Conservation (phyloP, 2,797 vertebrate genomes). For the Petrocephalus schoutedeni region DNA sequence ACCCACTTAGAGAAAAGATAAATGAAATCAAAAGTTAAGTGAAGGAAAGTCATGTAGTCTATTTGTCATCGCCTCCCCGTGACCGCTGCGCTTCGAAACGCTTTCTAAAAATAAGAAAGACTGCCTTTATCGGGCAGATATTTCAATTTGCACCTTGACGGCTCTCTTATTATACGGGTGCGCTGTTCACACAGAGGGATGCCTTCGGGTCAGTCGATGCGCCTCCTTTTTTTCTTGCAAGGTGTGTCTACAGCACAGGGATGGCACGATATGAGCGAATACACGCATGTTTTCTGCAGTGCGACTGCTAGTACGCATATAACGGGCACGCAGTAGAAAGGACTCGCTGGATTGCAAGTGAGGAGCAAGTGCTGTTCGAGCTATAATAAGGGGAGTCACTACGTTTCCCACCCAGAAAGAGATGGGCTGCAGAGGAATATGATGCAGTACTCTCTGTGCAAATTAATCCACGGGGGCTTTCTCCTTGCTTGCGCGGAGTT, state of each 20-base stretch:
- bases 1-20: not conserved
- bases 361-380: not conserved
- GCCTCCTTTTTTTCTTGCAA: constrained; percentile 15
- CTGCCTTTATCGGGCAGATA: not conserved
- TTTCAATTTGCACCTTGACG: constrained; percentile 12
- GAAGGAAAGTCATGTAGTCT: not conserved
- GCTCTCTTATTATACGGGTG: constrained; percentile 31
- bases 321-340: not conserved
- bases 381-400: not conserved
- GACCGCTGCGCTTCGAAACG: not conserved
- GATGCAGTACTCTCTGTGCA: constrained; percentile 50
- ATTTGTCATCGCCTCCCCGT: not conserved
- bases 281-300: not conserved
- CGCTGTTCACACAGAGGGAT: not conserved
- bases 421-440: constrained; percentile 34
- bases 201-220: constrained; percentile 28
- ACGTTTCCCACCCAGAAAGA: not conserved
- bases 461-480: constrained; percentile 43
- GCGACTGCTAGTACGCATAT: not conserved
- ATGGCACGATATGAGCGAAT: not conserved
- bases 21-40: not conserved
- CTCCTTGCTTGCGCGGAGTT: constrained; percentile 15
- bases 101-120: not conserved
- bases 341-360: constrained; percentile 21
- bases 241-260: constrained; percentile 13